A percentile compares a stretch with the other conserved stretches of the same genome.
phyloP scores from a whole-genome alignment of 2,113 vertebrate species.

The Aphelocoma coerulescens region DNA sequence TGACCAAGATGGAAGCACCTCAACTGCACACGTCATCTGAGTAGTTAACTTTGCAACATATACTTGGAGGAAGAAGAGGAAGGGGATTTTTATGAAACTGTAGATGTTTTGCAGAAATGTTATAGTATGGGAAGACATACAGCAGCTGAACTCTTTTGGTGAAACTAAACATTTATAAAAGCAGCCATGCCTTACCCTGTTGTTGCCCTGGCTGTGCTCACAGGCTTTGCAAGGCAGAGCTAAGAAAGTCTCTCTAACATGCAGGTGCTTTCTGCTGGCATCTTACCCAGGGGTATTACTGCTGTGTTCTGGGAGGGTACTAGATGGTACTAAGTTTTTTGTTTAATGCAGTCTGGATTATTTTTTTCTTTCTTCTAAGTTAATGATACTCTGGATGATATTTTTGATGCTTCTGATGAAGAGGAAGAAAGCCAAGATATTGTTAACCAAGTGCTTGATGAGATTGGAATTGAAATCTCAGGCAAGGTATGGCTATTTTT shows the following conservation, averaged over 20 bases:
- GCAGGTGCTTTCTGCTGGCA: neutral
- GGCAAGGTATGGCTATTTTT: slow-evolving; percentile 81
- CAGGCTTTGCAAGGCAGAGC: neutral
- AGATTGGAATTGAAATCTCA: slow-evolving; percentile 97
- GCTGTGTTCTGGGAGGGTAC: neutral
- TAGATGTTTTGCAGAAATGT: neutral
- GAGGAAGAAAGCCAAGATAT: slow-evolving; percentile 98
- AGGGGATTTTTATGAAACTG: neutral
- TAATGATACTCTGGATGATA: slow-evolving; percentile 94
- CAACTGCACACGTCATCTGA: neutral
- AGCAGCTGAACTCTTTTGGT: neutral
- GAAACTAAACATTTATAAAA: neutral
- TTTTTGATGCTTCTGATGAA: slow-evolving; percentile 94
- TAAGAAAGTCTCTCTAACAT: neutral
- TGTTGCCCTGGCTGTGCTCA: neutral
- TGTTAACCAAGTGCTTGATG: slow-evolving; percentile 96
- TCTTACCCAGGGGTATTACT: neutral
- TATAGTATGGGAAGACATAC: neutral
- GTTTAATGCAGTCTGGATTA: neutral
- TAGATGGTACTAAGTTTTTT: neutral
- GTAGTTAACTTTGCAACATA: neutral
- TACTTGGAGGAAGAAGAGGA: neutral
- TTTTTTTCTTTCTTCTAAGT: slow-evolving; percentile 61
- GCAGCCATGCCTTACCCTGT: neutral
- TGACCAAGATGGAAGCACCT: neutral